Base-by-base conservation (phyloP, 1,140 invertebrate genomes). In the Dendrolimus kikuchii region DNA sequence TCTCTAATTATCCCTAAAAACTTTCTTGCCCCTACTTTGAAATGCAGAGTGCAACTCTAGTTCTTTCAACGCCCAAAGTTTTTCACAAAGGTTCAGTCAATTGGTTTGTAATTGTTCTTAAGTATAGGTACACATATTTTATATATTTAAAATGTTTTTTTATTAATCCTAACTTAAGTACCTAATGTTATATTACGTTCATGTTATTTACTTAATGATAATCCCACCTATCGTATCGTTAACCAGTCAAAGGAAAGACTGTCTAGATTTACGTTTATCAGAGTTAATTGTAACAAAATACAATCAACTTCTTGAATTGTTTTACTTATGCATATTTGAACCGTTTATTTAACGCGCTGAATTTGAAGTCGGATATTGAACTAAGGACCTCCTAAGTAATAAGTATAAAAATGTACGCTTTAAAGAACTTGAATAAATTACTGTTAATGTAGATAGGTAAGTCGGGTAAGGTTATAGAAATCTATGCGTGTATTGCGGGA, bases 401-500 rank as follows among this genome's bases (percentile, higher is more conserved):
- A 84, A 84, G 77, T 71, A 85, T 86, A 85, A 84, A 71, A 86
- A 86, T 85, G 78, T 86, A 86, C 83, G 83, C 83, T 85, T 86
- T 86, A 86, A 86, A 77, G 81, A 86, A 84, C 81, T 82, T 81
- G 72, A 71, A 75, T 81, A 84, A 86, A 72, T 80, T 77, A 83
- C 66, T 80, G 67, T 67, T 81, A 78, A 81, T 72, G 74, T 84
- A 81, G 75, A 73, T 82, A 84, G 76, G 72, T 84, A 84, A 74
- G 64, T 78, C 74, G 68, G 67, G 62, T 85, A 82, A 83, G 81
- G 62, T 66, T 82, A 86, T 74, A 70, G 68, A 59, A 59, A 60
- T 76, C 71, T 74, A 68, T 71, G 70, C 58, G 55, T 62, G 64
- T 55, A 61, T 62, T 59, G 53, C n/a, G 38, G 38, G 40, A 9